A percentile compares a stretch with the other conserved stretches of the same genome.
These are phyloP conservation scores for Augiades crinisus DNA, from an alignment of 2,888 invertebrate genomes.

Conservation along the genomic window DNA sequence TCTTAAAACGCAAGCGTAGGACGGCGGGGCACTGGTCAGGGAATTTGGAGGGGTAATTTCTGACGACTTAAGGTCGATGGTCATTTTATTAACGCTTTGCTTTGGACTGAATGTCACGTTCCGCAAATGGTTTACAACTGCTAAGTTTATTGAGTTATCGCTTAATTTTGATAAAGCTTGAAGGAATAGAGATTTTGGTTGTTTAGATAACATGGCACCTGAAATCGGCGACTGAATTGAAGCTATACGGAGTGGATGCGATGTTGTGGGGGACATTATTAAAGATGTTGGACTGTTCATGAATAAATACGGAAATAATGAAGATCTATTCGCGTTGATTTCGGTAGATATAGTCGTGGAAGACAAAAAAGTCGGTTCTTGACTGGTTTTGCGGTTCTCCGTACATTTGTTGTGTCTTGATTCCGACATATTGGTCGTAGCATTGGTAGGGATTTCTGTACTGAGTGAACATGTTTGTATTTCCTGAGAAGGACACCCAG, in stretches of 20 bases:
- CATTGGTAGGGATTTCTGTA: conserved; percentile 8
- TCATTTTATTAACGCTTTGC: conserved; percentile 6
- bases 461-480: conserved; percentile 17
- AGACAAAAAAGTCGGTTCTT: neutral
- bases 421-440: conserved; percentile 12
- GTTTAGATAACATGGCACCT: conserved; percentile 32
- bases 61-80: conserved; percentile 32
- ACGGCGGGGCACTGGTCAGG: conserved; percentile 65
- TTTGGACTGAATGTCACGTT: conserved; percentile 8
- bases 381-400: neutral
- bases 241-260: conserved; percentile 35
- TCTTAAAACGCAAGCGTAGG: conserved; percentile 68
- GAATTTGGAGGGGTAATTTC: conserved; percentile 63
- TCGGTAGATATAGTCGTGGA: neutral
- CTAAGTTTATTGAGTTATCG: conserved; percentile 44
- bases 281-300: conserved; percentile 31
- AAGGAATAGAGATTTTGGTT: conserved; percentile 56
- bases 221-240: conserved; percentile 42
- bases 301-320: conserved; percentile 35
- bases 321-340: conserved; percentile 9
- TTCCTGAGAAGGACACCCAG: conserved; percentile 1
- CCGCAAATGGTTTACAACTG: conserved; percentile 16
- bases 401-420: neutral
- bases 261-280: conserved; percentile 27
- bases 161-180: conserved; percentile 60